Base-by-base conservation (phyloP, 1,140 invertebrate genomes). In the Stegodyphus mimosarum region DNA sequence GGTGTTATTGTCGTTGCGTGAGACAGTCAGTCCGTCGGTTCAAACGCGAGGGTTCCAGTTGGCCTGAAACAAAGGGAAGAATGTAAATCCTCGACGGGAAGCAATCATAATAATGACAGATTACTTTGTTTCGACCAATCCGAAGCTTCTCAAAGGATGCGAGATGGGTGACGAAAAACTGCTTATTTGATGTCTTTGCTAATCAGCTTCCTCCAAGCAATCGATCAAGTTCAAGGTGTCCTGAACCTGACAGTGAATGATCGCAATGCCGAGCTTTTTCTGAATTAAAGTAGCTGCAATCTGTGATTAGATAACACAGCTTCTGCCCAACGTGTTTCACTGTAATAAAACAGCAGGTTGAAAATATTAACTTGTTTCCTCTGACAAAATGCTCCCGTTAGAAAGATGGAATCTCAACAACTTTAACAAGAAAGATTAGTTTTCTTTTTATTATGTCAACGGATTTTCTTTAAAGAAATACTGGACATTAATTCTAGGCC, bases 11-110 rank as follows among this genome's bases (percentile, higher is more conserved):
- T 60, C 55, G 55, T 60, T 15, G 55, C 55, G 55, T 60, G 55
- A 60, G 55, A 60, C 55, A 11, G 55, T 11, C 55, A 11, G 15
- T 60, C 60, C 66, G 74, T 77, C 60, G 33, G 60, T 77, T 60
- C 60, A 48, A 66, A 66, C 60, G 74, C 74, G 60, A 77, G 74
- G 77, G 66, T 79, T 79, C 66, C 66, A 79, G 50, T 79, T 79
- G 77, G 67, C 55, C 77, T 79, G 77, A 79, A 70, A 79, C 77
- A 79, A 79, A 79, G 52, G 77, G 66, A 79, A 79, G 77, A 79
- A 79, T 79, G 77, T 70, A 70, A 70, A 79, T 70, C 67, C 67
- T 53, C 66, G 13, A 79, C 67, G 66, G 52, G 66, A 70, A 79
- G 66, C 77, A 70, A 79, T 79, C 77, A 79, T 49, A 70, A 70